A percentile compares a stretch with the other conserved stretches of the same genome.
Conservation (phyloP, 2,113 vertebrate genomes). For the Periophthalmodon schlosseri region DNA sequence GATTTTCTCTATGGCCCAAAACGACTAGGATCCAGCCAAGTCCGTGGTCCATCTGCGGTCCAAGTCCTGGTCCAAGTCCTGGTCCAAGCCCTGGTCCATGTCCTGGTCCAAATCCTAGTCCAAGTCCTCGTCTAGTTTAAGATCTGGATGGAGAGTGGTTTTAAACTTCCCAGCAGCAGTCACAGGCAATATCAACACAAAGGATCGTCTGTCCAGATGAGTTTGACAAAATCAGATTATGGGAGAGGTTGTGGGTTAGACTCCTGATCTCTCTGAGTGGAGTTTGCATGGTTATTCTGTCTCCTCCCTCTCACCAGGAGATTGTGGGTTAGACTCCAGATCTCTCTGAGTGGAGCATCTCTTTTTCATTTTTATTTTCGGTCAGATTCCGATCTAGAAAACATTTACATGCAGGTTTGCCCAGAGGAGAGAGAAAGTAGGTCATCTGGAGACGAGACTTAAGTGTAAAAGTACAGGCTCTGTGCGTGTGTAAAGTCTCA, state of each 20-base stretch:
- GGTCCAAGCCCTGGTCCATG: background rate
- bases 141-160: background rate
- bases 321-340: too few relatives aligned
- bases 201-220: background rate
- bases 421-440: background rate
- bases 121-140: slow-evolving; percentile 1
- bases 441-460: background rate
- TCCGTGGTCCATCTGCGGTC: background rate
- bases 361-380: background rate
- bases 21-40: background rate
- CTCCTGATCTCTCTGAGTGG: too few relatives aligned
- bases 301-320: too few relatives aligned
- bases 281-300: background rate
- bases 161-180: background rate
- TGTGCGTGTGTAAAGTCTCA: too few relatives aligned
- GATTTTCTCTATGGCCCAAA: background rate
- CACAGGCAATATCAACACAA: background rate
- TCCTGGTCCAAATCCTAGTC: background rate
- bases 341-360: background rate
- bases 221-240: too few relatives aligned
- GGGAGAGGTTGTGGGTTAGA: too few relatives aligned
- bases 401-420: background rate
- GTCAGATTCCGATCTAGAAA: background rate
- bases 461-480: background rate
- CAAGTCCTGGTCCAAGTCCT: too few relatives aligned